Percentiles rank a stretch among this genome's conserved stretches.
Conservation (phyloP, 2,797 vertebrate genomes). For the Cephalopachus bancanus region DNA sequence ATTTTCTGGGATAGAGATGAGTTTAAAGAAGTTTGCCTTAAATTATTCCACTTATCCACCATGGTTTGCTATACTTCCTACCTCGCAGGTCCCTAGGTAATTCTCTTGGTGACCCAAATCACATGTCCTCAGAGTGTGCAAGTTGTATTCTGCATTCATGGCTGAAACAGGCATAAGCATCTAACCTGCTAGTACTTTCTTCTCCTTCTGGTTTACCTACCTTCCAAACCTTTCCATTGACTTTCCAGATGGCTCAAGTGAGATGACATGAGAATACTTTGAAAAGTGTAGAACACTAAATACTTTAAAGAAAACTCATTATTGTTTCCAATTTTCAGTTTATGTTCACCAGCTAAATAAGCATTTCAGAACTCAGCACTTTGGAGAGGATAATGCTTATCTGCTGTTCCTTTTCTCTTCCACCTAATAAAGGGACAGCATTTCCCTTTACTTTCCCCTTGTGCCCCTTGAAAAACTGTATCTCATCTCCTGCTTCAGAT, state of each 20-base stretch:
- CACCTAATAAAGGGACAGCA: neutral
- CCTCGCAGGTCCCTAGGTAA: neutral
- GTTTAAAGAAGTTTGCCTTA: neutral
- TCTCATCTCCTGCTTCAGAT: neutral
- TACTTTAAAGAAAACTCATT: neutral
- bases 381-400: neutral
- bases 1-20: neutral
- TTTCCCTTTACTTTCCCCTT: constrained; percentile 34
- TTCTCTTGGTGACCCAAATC: neutral
- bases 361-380: neutral
- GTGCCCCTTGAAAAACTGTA: neutral
- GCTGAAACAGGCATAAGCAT: accelerated
- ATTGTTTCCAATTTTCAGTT: neutral
- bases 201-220: neutral
- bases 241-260: neutral
- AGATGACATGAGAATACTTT: neutral
- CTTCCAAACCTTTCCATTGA: neutral
- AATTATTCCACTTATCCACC: neutral
- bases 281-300: neutral
- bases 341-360: neutral
- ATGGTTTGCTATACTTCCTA: neutral
- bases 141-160: neutral
- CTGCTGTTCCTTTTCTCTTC: neutral
- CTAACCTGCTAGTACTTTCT: neutral
- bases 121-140: neutral